Base-by-base conservation (phyloP, 2,113 vertebrate species). In the Todiramphus chloris region DNA sequence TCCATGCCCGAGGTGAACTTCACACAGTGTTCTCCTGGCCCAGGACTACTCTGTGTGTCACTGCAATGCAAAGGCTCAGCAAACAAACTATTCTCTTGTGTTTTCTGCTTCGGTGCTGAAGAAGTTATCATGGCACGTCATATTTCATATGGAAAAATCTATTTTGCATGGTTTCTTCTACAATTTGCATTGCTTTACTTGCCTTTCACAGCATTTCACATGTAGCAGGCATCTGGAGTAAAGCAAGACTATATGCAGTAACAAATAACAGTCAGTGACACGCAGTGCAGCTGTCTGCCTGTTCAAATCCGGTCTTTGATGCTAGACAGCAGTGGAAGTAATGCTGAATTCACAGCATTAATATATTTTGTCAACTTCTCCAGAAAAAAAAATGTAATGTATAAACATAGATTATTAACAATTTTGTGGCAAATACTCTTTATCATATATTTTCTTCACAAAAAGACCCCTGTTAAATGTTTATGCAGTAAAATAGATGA, bases 361-460 rank as follows among this genome's bases (percentile, higher is more conserved):
- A 58, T 17, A 37, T 39, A 59, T 39, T 85, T 46, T 17, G 0
- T 37, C 59, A 66, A 35, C 19, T 16, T 64, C 89, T 51, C 11
- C 12, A 25, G 20, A 18, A n/a, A 44, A 18, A 24, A 11, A 17
- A 37, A 37, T n/a, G 11, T 6, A 5, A 44, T 0, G 0, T 33
- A 18, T 56, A 59, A 46, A 63, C 9, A 66, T 10, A 51, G 21
- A 63, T 25, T 8, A 11, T 62, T 44, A 72, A 59, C 39, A 72
- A 62, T 37, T 37, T 16, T 35, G 13, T 44, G 44, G 82, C 55
- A 62, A 87, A 88, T 11, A 46, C 50, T 77, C 73, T 58, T 81
- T 72, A 27, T 23, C 12, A 48, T 41, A 17, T 5, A 48, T 66
- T 95, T 75, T 84, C 80, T 81, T 73, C 43, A 87, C 74, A 70